phyloP scores from a whole-genome alignment of 2,797 vertebrate genomes.

The Alauda arvensis region DNA sequence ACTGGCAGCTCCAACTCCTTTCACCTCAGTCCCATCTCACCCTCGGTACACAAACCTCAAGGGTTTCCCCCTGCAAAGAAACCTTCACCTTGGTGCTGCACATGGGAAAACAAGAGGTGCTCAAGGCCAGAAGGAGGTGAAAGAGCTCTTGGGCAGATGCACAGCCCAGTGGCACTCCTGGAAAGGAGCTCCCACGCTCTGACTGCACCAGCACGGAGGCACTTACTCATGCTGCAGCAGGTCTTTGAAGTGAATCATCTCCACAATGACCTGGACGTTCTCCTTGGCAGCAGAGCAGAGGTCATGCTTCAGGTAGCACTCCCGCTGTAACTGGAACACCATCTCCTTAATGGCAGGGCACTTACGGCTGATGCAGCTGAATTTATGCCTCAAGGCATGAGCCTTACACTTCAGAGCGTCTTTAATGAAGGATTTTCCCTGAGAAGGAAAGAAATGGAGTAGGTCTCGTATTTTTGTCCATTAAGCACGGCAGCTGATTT shows the following conservation, averaged over 20 bases:
- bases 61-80: background rate
- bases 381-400: constrained; percentile 92
- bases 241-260: constrained; percentile 98
- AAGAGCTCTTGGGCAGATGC: constrained; percentile 34
- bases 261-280: constrained; percentile 94
- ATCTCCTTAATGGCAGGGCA: constrained; percentile 97
- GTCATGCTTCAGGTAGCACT: constrained; percentile 95
- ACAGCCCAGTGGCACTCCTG: constrained; percentile 46
- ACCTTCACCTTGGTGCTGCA: background rate
- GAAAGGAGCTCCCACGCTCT: constrained; percentile 58
- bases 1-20: background rate
- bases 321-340: constrained; percentile 95
- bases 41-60: background rate
- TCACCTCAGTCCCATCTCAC: background rate
- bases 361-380: constrained; percentile 98
- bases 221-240: constrained; percentile 96
- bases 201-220: constrained; percentile 30
- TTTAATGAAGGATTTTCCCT: constrained; percentile 99
- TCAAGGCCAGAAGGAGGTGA: constrained; percentile 8
- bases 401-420: constrained; percentile 97
- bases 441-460: constrained; percentile 44
- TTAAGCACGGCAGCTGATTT: constrained; percentile 50
- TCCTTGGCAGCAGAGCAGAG: constrained; percentile 95
- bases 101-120: constrained; percentile 8
- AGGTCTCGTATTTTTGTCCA: constrained; percentile 42